Conservation (phyloP, 2,797 vertebrate species). For the Ataeniobius toweri region DNA sequence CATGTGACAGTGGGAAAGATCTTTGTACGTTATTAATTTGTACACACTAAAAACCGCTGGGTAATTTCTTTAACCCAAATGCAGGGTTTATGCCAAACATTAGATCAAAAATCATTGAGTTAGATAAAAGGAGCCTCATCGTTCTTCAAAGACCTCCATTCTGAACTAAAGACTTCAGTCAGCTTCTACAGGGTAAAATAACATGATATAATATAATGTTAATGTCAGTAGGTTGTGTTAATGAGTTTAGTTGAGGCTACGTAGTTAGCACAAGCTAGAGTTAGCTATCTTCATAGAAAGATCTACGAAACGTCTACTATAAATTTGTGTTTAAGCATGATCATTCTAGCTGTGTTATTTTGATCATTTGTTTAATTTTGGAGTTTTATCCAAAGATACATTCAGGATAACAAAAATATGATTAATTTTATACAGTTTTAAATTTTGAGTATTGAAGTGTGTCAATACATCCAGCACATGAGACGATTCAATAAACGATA, state of each 20-base stretch:
- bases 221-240: not conserved
- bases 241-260: not conserved
- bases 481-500: not conserved
- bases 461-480: not conserved
- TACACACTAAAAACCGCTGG: conserved; percentile 1
- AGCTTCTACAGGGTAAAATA: not conserved
- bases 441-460: not conserved
- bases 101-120: not conserved
- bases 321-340: not conserved
- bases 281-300: not conserved
- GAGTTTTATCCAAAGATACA: not conserved
- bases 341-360: not conserved
- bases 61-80: not conserved
- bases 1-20: conserved; percentile 16
- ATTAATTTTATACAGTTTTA: not conserved
- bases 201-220: not conserved
- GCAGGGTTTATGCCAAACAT: not conserved
- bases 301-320: not conserved
- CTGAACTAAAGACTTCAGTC: not conserved
- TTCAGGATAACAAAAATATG: not conserved
- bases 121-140: not conserved
- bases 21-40: conserved; percentile 55
- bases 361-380: not conserved
- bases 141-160: not conserved
- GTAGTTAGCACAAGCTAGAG: not conserved